Evolutionary conservation across 2,113 vertebrate species (phyloP).

Genomic region (Sitta europaea): DNA sequence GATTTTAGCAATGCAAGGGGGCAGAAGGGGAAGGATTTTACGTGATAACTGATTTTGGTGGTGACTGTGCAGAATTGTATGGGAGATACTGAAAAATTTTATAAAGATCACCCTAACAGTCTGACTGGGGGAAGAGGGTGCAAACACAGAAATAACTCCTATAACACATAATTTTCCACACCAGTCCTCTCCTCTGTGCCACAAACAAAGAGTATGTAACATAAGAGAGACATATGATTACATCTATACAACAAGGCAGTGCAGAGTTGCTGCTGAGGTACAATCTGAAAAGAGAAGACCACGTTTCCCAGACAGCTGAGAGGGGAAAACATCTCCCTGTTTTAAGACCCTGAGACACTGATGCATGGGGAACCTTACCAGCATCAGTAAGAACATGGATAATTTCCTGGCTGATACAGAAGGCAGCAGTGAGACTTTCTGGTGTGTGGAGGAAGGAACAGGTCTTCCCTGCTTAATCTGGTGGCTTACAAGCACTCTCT

Average conservation of each 20-base stretch:
- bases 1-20: background rate
- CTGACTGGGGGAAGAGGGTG: background rate
- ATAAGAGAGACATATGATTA: background rate
- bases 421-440: background rate
- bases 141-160: background rate
- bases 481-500: background rate
- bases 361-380: background rate
- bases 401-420: background rate
- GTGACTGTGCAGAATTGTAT: background rate
- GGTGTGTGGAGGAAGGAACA: background rate
- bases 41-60: background rate
- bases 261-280: background rate
- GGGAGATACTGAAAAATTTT: background rate
- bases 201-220: background rate
- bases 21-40: slow-evolving; percentile 36
- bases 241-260: background rate
- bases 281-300: background rate
- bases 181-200: background rate
- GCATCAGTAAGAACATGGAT: background rate
- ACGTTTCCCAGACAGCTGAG: background rate
- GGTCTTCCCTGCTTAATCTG: background rate
- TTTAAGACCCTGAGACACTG: background rate
- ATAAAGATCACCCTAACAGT: background rate
- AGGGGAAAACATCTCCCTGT: background rate
- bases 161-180: background rate